These are phyloP conservation scores for Cinclus mexicanus DNA, from an alignment of 2,113 vertebrate genomes.

Conservation along the genomic window DNA sequence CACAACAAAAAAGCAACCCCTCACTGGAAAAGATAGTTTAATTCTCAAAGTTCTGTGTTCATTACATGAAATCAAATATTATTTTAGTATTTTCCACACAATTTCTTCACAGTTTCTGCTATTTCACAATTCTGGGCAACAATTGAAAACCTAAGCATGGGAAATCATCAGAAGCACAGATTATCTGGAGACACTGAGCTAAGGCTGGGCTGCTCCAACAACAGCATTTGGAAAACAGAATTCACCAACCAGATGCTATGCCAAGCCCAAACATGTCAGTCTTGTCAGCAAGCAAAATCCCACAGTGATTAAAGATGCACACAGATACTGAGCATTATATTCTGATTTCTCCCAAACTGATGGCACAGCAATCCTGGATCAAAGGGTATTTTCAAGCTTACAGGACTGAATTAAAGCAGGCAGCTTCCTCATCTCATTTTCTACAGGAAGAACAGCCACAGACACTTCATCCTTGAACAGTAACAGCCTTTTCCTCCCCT, in stretches of 20 bases:
- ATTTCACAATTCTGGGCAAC: not conserved
- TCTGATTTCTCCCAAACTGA: not conserved
- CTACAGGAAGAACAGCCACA: not conserved
- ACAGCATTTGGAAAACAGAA: not conserved
- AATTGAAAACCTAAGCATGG: not conserved
- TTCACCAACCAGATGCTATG: not conserved
- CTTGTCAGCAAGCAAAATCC: not conserved
- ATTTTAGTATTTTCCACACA: not conserved
- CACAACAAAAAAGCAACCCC: not conserved
- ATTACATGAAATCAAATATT: not conserved
- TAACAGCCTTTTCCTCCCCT: not conserved
- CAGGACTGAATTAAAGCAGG: not conserved
- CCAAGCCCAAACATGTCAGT: not conserved
- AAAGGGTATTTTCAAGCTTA: not conserved
- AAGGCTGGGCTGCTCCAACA: not conserved
- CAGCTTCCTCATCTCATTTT: not conserved
- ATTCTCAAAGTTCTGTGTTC: not conserved
- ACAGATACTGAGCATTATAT: not conserved
- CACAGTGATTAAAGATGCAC: not conserved
- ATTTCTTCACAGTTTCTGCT: not conserved
- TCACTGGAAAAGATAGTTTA: fast-evolving
- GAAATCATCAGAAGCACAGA: not conserved
- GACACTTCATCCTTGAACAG: not conserved
- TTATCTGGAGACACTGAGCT: not conserved
- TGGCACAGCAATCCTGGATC: not conserved